These are phyloP conservation scores for Drosophila mimica DNA, from an alignment of 2,888 invertebrate species.

Conservation along the genomic window DNA sequence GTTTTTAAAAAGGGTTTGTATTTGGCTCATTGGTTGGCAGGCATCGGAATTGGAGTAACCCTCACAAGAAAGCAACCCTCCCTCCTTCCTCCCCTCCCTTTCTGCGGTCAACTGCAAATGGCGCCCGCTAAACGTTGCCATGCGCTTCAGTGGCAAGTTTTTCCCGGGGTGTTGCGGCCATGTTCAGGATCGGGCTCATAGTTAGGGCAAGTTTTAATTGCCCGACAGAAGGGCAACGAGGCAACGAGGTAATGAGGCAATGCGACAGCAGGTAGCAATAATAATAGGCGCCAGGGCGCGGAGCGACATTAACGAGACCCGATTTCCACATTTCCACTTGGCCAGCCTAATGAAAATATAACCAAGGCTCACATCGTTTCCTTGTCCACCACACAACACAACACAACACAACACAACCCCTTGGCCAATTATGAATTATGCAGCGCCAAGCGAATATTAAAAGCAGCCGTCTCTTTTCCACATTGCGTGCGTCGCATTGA, in stretches of 20 bases:
- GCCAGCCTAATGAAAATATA: slow-evolving; percentile 68
- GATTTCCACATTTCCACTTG: slow-evolving; percentile 15
- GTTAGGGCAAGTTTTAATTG: slow-evolving; percentile 66
- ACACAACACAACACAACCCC: neutral
- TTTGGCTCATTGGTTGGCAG: slow-evolving; percentile 25
- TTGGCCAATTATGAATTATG: slow-evolving; percentile 54
- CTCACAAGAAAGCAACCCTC: slow-evolving; percentile 16
- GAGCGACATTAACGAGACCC: slow-evolving; percentile 44
- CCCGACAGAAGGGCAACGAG: slow-evolving; percentile 40
- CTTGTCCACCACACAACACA: neutral
- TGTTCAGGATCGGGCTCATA: slow-evolving; percentile 24
- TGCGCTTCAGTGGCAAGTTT: slow-evolving; percentile 69
- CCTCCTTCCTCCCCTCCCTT: neutral
- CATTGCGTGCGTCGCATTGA: slow-evolving; percentile 51
- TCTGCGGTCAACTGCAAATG: slow-evolving; percentile 56
- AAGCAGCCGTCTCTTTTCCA: slow-evolving; percentile 45
- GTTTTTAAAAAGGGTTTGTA: neutral
- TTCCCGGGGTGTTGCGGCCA: slow-evolving; percentile 57
- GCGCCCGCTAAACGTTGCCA: slow-evolving; percentile 74
- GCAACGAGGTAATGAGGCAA: slow-evolving; percentile 36
- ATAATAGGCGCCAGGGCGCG: slow-evolving; percentile 48
- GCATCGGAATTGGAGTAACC: slow-evolving; percentile 33
- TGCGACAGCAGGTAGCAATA: slow-evolving; percentile 49
- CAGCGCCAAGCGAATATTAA: slow-evolving; percentile 62
- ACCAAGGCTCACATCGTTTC: slow-evolving; percentile 19